Evolutionary conservation across 2,797 vertebrate genomes (phyloP), one percentile per base, ranked within the genome.

Genomic region (Meda fulgida): DNA sequence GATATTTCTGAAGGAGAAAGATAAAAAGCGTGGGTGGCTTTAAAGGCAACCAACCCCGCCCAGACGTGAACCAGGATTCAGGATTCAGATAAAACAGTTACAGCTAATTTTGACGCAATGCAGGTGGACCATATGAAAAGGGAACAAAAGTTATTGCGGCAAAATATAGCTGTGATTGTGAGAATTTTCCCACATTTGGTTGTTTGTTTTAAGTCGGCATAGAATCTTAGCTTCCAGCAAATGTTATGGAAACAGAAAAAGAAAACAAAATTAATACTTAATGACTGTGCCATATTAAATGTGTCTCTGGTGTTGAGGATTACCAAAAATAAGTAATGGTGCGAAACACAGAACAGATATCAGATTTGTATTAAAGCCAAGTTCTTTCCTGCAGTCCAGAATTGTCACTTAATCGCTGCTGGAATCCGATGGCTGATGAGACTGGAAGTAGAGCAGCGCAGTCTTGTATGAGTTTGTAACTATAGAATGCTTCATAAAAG

Each of bases 301-400:
- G 14, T 18, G 1, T 71, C 43, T 65, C 43, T 80, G 58, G 63
- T 66, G 40, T 80, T 69, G 55, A 9, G 6, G 23, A 48, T 69
- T 53, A 69, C 43, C 19, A 11, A 69, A 29, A 55, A 76, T 53
- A 60, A 78, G 26, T 48, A 67, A 77, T 36, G 7, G 34, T 55
- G 60, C 2, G n/a, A 40, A 53, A 95, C 95, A 94, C 94, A 95
- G 96, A 60, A 78, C 6, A 40, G 19, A 36, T 26, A 60, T 78
- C 76, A 78, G 55, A 78, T 78, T 29, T 65, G 60, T 19, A 66
- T 31, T 66, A 66, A 6, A 10, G 34, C n/a, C 58, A 34, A 77
- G 34, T 40, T 60, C 14, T 60, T 14, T n/a, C 21, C 9, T 34
- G 31, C 7, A 0, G 34, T 26, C 53, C 75, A 60, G 23, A 55